phyloP scores from a whole-genome alignment of 2,113 vertebrate genomes.

The Corythornis madagascariensis region DNA sequence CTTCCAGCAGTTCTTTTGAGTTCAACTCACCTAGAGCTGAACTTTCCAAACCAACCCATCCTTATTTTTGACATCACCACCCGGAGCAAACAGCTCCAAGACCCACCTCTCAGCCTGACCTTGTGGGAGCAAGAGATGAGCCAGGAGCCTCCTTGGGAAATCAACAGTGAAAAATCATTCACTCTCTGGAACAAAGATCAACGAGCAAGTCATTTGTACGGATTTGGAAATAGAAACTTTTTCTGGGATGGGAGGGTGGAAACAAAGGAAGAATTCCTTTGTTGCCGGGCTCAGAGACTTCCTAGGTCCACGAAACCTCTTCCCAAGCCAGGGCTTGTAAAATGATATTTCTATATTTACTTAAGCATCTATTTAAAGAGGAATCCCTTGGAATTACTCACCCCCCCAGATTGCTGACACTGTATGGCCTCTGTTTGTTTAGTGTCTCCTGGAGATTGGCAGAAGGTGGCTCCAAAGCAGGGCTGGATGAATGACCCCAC shows the following conservation, averaged over 20 bases:
- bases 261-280: not conserved
- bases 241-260: no score
- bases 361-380: slow-evolving; percentile 84
- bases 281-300: not conserved
- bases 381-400: slow-evolving; percentile 83
- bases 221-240: not conserved
- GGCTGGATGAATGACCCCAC: slow-evolving; percentile 75
- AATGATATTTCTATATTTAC: slow-evolving; percentile 83
- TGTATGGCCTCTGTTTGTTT: slow-evolving; percentile 83
- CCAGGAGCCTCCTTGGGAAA: not conserved
- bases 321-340: slow-evolving; percentile 72
- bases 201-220: slow-evolving; percentile 35
- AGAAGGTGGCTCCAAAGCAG: slow-evolving; percentile 78
- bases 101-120: not conserved
- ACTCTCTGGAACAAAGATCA: fast-evolving
- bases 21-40: not conserved
- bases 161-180: not conserved
- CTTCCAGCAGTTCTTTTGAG: not conserved
- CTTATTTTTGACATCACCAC: not conserved
- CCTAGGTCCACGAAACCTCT: not conserved
- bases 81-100: not conserved
- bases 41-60: not conserved
- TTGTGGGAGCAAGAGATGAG: not conserved
- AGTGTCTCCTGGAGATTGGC: slow-evolving; percentile 85
- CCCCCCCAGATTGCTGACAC: slow-evolving; percentile 74